Evolutionary conservation across 2,797 vertebrate genomes (phyloP), one percentile per base, ranked within the genome.

Genomic region (Alca torda): DNA sequence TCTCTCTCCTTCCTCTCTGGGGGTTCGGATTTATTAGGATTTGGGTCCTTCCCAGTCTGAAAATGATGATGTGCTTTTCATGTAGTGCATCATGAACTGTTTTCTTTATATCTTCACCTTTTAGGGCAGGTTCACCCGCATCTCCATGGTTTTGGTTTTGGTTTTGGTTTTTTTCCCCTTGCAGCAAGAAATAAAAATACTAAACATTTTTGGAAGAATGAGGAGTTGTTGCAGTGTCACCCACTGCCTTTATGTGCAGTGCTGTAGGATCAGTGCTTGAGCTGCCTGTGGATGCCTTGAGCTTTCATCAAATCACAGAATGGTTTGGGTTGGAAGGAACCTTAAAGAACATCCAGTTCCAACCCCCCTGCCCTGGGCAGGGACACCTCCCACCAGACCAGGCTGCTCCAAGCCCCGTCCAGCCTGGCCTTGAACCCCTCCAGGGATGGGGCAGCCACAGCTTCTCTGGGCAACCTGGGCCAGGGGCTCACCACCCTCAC

Each of bases 71-170:
- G 11, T 51, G 33, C 14, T 90, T 84, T 81, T 61, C 2, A 0
- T 19, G 43, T 43, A 51, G 21, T 5, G 13, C 43, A 13, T 59
- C 1, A 0, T 41, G 35, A 54, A 4, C 30, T 5, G 9, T 53
- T 90, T 90, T 43, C 51, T 70, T 61, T 74, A 5, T 46, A 33
- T 28, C 65, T 68, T 48, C 45, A 26, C 17, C 45, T 48, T 48
- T 35, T 48, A 48, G 45, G 65, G 65, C 65, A 48, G 16, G 8
- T 68, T 48, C 56, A 24, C 30, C 53, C 4, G 3, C 7, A 3
- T 12, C 18, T 28, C 60, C 35, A 0, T 30, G 46, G 46, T 48
- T 48, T 48, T 48, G 46, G 46, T 48, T 48, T 48, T 48, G 46
- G 46, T 48, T 48, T 48, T 48, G 21, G 6, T 50, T 61, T 51